These are phyloP conservation scores for Brachypteracias leptosomus DNA, from an alignment of 2,113 vertebrate species.

Conservation along the genomic window DNA sequence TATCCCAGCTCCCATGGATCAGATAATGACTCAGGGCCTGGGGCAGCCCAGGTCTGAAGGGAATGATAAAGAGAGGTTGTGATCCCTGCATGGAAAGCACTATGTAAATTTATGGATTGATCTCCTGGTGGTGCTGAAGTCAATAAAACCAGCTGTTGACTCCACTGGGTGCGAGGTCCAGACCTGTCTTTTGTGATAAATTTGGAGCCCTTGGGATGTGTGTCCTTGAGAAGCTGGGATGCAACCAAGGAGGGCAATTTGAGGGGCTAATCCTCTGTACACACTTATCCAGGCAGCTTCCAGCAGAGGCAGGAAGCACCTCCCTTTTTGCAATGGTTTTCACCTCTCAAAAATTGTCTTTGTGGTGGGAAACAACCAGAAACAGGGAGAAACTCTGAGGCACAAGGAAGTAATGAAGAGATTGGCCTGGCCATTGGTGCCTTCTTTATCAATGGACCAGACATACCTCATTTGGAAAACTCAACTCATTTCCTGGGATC, in stretches of 20 bases:
- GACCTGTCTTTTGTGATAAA: no score
- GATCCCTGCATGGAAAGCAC: neutral
- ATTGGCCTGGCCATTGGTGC: neutral
- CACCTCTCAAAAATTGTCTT: neutral
- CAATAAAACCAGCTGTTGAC: neutral
- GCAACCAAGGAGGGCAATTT: neutral
- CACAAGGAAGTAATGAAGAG: neutral
- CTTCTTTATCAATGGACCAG: neutral
- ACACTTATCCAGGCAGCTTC: neutral
- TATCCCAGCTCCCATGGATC: neutral
- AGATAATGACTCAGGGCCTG: neutral
- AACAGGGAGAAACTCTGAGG: neutral
- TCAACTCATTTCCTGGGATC: neutral
- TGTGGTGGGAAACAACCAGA: neutral
- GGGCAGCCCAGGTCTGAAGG: neutral
- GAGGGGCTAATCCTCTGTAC: neutral
- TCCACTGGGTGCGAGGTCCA: neutral
- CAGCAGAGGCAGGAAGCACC: neutral
- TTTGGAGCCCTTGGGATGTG: neutral
- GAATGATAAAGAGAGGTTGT: neutral
- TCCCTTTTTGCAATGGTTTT: neutral
- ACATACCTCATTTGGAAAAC: neutral
- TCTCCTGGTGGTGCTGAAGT: neutral
- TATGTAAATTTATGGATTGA: neutral
- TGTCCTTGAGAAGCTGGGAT: neutral